Evolutionary conservation across 2,797 vertebrate genomes (phyloP).

Genomic region (Paguma larvata): DNA sequence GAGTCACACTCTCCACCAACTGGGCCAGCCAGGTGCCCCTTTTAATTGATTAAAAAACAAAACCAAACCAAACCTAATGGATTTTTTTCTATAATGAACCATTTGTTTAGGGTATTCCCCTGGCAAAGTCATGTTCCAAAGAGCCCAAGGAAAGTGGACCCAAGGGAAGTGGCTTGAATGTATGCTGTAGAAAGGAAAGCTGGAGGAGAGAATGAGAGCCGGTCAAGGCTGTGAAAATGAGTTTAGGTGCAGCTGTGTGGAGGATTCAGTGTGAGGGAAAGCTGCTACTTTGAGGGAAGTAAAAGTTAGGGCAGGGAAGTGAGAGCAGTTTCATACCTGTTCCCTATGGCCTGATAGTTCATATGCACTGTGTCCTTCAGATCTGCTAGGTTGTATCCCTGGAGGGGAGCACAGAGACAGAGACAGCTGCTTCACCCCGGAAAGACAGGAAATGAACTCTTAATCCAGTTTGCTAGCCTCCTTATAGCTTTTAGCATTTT

Average conservation of each 20-base stretch:
- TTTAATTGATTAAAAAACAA: neutral
- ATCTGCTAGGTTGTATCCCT: neutral
- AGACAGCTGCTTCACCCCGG: neutral
- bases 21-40: neutral
- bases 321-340: neutral
- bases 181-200: neutral
- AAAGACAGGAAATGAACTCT: neutral
- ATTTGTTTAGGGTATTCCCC: neutral
- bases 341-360: neutral
- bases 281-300: neutral
- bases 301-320: neutral
- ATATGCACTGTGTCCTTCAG: neutral
- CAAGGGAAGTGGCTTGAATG: neutral
- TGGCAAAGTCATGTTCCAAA: neutral
- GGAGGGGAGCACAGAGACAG: neutral
- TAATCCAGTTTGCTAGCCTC: neutral
- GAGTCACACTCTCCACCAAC: too few relatives aligned
- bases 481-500: neutral
- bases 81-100: neutral
- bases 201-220: neutral
- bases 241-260: neutral
- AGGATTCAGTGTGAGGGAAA: neutral
- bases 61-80: neutral
- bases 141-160: neutral
- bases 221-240: neutral